Base-by-base conservation (phyloP, 2,113 vertebrate genomes). In the Nesospiza acunhae region DNA sequence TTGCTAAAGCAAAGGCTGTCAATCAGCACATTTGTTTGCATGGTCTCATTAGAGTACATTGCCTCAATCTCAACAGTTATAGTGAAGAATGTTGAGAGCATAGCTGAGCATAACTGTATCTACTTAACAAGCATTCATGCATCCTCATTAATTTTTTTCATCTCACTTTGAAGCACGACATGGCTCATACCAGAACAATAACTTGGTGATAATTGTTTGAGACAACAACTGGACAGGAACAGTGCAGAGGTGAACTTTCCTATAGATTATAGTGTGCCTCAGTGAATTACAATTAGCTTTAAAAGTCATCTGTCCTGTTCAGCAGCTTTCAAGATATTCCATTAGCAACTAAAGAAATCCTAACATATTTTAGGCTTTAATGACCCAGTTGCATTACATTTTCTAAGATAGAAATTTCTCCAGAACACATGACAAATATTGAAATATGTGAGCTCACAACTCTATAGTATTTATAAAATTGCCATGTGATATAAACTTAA, bases 141-240 rank as follows among this genome's bases (percentile, higher is more conserved):
- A 84, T 63, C 50, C 97, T 98, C 97, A 97, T 98, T 98, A 98
- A 94, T 97, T 97, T 97, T 97, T 96, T 97, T 97, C 96, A 97
- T 96, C 89, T 97, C 89, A 96, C 96, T 98, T 97, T 96, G 56
- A 86, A 98, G 96, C 93, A 97, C 96, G 97, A 97, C 97, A 98
- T 90, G 84, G 90, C 49, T 97, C 86, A 97, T 96, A 95, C 93
- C 27, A 46, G 94, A 98, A 97, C 95, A 98, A 97, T 96, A 97
- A 97, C 96, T 97, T 76, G 77, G 95, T 94, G 92, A 93, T 98
- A 98, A 98, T 97, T 98, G 96, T 96, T 97, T 84, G 12, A 98
- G 98, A 98, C 98, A 98, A 98, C 97, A 98, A 95, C 96, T 97
- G 97, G 97, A 97, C 96, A 98, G 97, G 94, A 96, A 95, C 66